Evolutionary conservation across 30 jellyfish, hydroid and myxozoan species (phyloP), one percentile per base, ranked within the genome.

Genomic region (Hydractinia echinata): DNA sequence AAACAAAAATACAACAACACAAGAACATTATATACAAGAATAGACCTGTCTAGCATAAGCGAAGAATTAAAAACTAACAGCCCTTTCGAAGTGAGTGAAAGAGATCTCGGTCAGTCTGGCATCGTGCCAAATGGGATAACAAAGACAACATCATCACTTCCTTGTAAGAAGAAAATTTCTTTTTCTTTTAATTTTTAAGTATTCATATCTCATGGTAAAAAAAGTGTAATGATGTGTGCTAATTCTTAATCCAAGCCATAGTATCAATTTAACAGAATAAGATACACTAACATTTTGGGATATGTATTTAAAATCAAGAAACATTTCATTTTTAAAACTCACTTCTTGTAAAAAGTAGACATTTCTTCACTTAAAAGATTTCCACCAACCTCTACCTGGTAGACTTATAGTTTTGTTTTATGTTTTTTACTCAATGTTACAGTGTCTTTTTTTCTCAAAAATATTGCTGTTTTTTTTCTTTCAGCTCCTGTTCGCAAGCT

Each of bases 1-100:
- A 93, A 93, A 76, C 96, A 87, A 82, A 88, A 82, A 55, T 93
- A 93, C 76, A 93, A 93, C 79, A 93, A 80, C 82, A 89, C 99
- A 68, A 87, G 99, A 70, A 83, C 99, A 54, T 74, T 93, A 64
- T 80, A 94, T 9, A 84, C 96, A 11, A 86, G 96, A 81, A 69
- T 93, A 13, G 87, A 88, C 18, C 73, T 93, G 20, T 86, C 94
- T 51, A 83, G 77, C 19, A 85, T 93, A 18, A 81, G 87, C n/a
- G 96, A 93, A 51, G 96, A 85, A 53, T 91, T 93, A 14, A 89
- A 87, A 61, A 93, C 80, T 20, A 87, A 87, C 53, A 96, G 96
- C 55, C 99, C 99, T 4, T 93, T 77, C 55, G 95, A 93, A 55
- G 83, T 93, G 5, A 84, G 85, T 30, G 95, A 76, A 10, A 82